Percentiles rank a stretch among this genome's conserved stretches.
Conservation (phyloP, 2,888 invertebrate genomes). For the Andricus curvator region DNA sequence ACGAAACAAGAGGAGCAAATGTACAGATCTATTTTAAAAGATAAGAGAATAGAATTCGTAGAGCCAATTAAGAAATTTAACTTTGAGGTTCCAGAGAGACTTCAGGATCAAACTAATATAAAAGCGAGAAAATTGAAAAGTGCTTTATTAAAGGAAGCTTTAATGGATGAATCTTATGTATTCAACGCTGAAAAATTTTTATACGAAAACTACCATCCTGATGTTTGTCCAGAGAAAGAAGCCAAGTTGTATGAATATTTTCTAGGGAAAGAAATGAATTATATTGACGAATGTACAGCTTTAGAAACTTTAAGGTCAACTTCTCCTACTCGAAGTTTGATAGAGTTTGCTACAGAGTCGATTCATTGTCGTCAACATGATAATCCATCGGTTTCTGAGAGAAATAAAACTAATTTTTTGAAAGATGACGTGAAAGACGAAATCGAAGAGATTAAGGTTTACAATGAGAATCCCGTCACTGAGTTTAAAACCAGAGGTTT, state of each 20-base stretch:
- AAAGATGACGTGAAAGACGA: conserved; percentile 2
- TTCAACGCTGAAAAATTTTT: conserved; percentile 59
- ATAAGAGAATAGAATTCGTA: conserved; percentile 47
- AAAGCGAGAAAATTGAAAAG: conserved; percentile 70
- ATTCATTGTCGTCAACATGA: conserved; percentile 40
- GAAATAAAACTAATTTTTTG: conserved; percentile 38
- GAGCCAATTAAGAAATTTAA: conserved; percentile 57
- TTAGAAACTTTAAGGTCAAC: conserved; percentile 76
- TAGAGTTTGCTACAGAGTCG: conserved; percentile 62
- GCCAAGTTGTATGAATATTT: conserved; percentile 65
- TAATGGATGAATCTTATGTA: conserved; percentile 61
- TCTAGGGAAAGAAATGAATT: conserved; percentile 76
- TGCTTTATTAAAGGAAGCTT: conserved; percentile 66
- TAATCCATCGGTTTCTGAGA: conserved; percentile 29
- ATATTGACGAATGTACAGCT: conserved; percentile 75
- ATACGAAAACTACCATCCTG: conserved; percentile 54
- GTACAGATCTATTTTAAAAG: conserved; percentile 66
- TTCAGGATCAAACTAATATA: conserved; percentile 69
- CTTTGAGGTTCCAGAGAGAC: conserved; percentile 64
- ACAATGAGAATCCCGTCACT: neutral
- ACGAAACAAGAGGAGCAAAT: conserved; percentile 55
- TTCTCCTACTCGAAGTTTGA: conserved; percentile 73
- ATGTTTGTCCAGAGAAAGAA: conserved; percentile 56
- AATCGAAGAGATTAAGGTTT: neutral
- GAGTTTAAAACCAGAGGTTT: conserved; percentile 43